Evolutionary conservation across 2,113 vertebrate genomes (phyloP).

Genomic region (Riparia riparia): DNA sequence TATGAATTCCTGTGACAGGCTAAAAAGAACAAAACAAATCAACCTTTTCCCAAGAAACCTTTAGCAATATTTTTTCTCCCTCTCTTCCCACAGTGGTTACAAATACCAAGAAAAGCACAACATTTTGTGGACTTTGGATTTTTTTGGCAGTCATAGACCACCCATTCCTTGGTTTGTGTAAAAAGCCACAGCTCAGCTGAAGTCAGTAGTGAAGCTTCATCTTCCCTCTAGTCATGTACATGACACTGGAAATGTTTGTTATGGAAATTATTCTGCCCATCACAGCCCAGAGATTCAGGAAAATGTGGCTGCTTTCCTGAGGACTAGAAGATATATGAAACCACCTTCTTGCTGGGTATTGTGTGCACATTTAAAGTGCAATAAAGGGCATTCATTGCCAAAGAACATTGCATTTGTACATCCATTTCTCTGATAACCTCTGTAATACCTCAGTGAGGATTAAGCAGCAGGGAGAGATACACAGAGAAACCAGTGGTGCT

Average conservation of each 20-base stretch:
- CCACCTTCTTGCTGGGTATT: neutral
- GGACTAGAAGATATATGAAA: neutral
- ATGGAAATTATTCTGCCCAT: conserved; percentile 9
- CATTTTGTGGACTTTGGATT: neutral
- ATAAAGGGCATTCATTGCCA: neutral
- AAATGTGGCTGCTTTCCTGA: neutral
- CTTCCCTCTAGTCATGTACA: neutral
- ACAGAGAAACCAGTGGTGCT: neutral
- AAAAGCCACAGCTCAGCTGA: neutral
- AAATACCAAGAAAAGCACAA: neutral
- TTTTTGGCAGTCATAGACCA: neutral
- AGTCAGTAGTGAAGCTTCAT: neutral
- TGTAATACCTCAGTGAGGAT: neutral
- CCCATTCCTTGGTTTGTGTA: neutral
- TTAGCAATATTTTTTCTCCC: neutral
- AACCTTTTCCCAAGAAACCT: neutral
- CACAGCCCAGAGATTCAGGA: neutral
- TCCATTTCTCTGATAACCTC: neutral
- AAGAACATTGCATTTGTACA: neutral
- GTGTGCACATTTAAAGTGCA: neutral
- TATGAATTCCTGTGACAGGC: neutral
- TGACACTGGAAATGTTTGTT: neutral
- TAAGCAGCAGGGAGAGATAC: neutral
- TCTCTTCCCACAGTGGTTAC: neutral
- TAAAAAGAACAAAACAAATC: neutral